Conservation (phyloP, 30 jellyfish, hydroid and myxozoan genomes). For the Chironex yamaguchii region DNA sequence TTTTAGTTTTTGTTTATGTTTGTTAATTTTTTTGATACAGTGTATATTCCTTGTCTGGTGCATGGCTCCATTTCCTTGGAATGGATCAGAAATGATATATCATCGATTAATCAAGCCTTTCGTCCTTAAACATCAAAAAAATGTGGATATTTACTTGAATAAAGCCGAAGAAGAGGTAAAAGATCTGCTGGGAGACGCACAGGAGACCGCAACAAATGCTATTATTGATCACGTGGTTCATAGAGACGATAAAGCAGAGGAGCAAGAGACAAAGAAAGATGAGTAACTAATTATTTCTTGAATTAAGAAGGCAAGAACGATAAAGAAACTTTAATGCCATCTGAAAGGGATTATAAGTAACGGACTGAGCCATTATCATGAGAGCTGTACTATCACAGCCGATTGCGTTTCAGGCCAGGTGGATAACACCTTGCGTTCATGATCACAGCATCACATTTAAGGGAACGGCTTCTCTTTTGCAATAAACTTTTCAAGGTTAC, state of each 20-base stretch:
- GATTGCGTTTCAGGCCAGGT: too few species aligned
- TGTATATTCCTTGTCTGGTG: slow-evolving; percentile 98
- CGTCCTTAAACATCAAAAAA: slow-evolving; percentile 82
- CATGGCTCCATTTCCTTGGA: slow-evolving; percentile 99
- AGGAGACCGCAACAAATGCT: slow-evolving; percentile 91
- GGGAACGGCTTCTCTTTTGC: too few species aligned
- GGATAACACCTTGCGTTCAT: too few species aligned
- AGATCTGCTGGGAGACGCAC: slow-evolving; percentile 85
- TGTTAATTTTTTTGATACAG: slow-evolving; percentile 46
- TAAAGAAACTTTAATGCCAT: too few species aligned
- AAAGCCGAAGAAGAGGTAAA: slow-evolving; percentile 87
- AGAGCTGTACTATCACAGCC: too few species aligned
- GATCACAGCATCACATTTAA: too few species aligned
- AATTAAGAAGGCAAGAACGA: too few species aligned
- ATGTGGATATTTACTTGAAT: slow-evolving; percentile 81
- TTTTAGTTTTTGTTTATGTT: too few species aligned
- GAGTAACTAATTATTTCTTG: too few species aligned
- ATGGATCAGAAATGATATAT: slow-evolving; percentile 93
- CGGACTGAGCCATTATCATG: too few species aligned
- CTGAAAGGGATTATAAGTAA: too few species aligned
- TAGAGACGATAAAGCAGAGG: slow-evolving; percentile 85
- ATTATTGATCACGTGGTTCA: slow-evolving; percentile 83
- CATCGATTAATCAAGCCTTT: slow-evolving; percentile 87
- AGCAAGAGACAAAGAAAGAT: slow-evolving; percentile 19
- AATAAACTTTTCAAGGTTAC: too few species aligned